A percentile compares a stretch with the other conserved stretches of the same genome.
Evolutionary conservation across 2,113 vertebrate genomes (phyloP).

Genomic region (Ciconia stormi): DNA sequence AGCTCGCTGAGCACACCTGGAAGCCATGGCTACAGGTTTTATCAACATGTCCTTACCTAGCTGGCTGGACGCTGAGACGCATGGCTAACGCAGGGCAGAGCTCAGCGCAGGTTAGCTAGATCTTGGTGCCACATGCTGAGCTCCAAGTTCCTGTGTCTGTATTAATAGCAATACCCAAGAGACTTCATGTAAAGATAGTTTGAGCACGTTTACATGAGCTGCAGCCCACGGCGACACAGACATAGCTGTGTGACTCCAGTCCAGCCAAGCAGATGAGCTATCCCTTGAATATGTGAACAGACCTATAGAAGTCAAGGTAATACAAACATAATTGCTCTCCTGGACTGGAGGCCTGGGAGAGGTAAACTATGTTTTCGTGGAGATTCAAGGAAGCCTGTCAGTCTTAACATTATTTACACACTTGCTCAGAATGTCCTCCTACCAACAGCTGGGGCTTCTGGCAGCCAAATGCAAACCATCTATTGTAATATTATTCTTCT

Average conservation of each 20-base stretch:
- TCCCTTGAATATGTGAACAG: neutral
- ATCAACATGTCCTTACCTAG: neutral
- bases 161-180: neutral
- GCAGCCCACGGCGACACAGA: neutral
- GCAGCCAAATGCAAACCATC: constrained; percentile 23
- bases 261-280: neutral
- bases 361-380: neutral
- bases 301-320: neutral
- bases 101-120: neutral
- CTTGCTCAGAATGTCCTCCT: neutral
- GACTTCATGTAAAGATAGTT: neutral
- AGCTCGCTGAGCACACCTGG: neutral
- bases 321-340: neutral
- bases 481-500: constrained; percentile 25
- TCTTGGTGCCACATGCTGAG: fast-evolving
- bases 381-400: neutral
- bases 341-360: neutral
- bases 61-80: neutral
- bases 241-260: neutral
- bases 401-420: neutral
- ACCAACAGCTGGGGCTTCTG: constrained; percentile 20
- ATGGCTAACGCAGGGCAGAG: fast-evolving
- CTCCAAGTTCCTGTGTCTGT: fast-evolving
- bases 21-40: neutral
- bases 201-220: neutral